Evolutionary conservation across 2,888 invertebrate species (phyloP), one percentile per base, ranked within the genome.

Genomic region (Dicycla oo): DNA sequence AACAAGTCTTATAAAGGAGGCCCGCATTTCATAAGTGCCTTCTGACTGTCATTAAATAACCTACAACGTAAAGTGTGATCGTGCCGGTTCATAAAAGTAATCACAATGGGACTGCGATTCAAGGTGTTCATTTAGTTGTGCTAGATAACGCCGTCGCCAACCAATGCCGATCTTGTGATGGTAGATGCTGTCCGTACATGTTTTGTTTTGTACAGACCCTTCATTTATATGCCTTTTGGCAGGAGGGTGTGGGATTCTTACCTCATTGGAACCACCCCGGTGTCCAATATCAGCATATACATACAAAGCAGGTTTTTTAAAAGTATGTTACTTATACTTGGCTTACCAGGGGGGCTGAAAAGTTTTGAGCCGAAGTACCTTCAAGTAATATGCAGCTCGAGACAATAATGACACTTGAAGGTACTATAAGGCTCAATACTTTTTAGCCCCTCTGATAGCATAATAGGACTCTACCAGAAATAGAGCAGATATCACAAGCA

Each of bases 41-140:
- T 30, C 23, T 51, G 38, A 15, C 10, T 45, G 10, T 43, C 57
- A 63, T 40, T 47, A 47, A 26, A 53, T 66, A 72, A 54, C n/a
- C 20, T 51, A 34, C 11, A 26, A n/a, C 26, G 18, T 64, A 38
- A 38, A 54, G 43, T 57, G 60, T 56, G 47, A 66, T 64, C n/a
- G 57, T 70, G 26, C 54, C 43, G 56, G 34, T 64, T 57, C 26
- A 77, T 80, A 65, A 74, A 69, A 65, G 58, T 56, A 74, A 78
- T 74, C 64, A 65, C 40, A 69, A 54, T 66, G 30, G 18, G 20
- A 63, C 18, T 30, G 38, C 38, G 20, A 57, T 53, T 45, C 72
- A 69, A 65, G 60, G 69, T 70, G 26, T 51, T 68, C 66, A 74
- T 72, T 75, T 69, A 70, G 34, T 34, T 72, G 26, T 57, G 62